phyloP scores from a whole-genome alignment of 2,888 invertebrate genomes.

The Himalopsyche japonica region DNA sequence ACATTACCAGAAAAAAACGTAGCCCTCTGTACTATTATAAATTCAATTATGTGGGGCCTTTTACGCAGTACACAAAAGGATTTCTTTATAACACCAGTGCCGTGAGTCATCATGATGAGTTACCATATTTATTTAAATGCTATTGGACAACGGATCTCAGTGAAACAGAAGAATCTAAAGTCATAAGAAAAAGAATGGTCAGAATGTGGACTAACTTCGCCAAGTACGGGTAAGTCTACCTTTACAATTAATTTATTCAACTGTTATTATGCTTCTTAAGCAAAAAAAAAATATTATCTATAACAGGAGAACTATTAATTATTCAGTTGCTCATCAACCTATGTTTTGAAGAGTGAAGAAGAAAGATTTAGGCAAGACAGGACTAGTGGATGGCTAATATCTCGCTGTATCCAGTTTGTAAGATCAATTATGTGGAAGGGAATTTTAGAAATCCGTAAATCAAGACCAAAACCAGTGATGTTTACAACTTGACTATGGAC shows the following conservation, averaged over 20 bases:
- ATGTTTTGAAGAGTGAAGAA: too few relatives aligned
- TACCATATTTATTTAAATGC: conserved; percentile 9
- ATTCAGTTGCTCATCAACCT: too few relatives aligned
- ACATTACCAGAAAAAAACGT: background rate
- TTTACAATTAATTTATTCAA: background rate
- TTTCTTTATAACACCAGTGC: background rate
- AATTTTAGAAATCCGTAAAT: too few relatives aligned
- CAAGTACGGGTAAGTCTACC: background rate
- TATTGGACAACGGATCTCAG: background rate
- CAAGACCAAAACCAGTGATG: too few relatives aligned
- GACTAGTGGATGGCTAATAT: too few relatives aligned
- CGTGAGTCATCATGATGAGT: conserved; percentile 1
- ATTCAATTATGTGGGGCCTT: conserved; percentile 6
- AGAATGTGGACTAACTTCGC: conserved; percentile 9
- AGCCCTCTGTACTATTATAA: conserved; percentile 3
- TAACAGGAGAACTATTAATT: too few relatives aligned
- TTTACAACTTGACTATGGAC: too few relatives aligned
- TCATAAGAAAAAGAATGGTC: conserved; percentile 8
- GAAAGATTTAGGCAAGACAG: too few relatives aligned
- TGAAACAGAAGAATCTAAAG: background rate
- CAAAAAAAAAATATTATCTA: too few relatives aligned
- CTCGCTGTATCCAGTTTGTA: too few relatives aligned
- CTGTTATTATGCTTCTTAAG: too few relatives aligned
- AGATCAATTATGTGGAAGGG: too few relatives aligned
- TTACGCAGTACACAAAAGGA: background rate